Evolutionary conservation across 2,113 vertebrate species (phyloP).

Genomic region (Ia io): DNA sequence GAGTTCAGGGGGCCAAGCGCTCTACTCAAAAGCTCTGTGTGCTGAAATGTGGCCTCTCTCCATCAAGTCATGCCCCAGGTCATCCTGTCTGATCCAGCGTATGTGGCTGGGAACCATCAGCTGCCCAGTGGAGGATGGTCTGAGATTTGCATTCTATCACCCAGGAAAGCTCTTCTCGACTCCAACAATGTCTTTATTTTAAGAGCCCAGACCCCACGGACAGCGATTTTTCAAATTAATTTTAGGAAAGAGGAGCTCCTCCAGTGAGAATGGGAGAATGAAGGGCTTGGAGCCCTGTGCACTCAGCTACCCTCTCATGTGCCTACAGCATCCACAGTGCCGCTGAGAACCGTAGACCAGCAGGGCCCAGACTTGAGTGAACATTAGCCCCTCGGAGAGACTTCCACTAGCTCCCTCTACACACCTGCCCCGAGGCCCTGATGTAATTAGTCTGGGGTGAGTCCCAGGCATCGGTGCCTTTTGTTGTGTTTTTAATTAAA

Average conservation of each 20-base stretch:
- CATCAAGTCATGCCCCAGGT: neutral
- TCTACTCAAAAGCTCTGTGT: neutral
- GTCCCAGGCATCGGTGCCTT: neutral
- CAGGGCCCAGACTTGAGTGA: neutral
- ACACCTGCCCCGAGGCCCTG: neutral
- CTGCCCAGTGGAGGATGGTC: neutral
- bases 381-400: neutral
- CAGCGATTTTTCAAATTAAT: neutral
- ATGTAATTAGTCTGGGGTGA: neutral
- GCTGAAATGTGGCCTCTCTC: neutral
- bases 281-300: neutral
- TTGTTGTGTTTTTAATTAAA: neutral
- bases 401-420: neutral
- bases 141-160: neutral
- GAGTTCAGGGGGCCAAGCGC: neutral
- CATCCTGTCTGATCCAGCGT: neutral
- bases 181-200: neutral
- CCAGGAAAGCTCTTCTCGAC: neutral
- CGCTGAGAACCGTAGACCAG: neutral
- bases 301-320: neutral
- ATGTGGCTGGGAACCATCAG: neutral
- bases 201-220: neutral
- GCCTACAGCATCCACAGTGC: neutral
- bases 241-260: neutral
- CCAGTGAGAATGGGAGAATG: neutral